Conservation (phyloP, 1,140 invertebrate genomes). For the Caenorhabditis remanei region DNA sequence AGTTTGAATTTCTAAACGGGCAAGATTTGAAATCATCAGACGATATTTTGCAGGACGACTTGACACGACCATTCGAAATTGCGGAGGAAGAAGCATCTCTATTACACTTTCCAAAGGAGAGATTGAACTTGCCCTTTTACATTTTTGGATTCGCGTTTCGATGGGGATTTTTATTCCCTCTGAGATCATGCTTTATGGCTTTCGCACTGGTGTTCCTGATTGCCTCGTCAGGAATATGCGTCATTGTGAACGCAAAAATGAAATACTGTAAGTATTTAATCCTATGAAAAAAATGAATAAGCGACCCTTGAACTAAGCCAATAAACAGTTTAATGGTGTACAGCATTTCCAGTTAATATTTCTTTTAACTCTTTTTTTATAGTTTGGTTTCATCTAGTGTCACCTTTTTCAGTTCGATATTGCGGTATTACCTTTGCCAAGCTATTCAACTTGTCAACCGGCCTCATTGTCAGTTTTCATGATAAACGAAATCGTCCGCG, state of each 20-base stretch:
- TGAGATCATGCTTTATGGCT: neutral
- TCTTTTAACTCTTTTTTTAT: no score
- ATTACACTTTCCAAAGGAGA: neutral
- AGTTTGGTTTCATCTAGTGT: no score
- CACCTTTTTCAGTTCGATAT: neutral
- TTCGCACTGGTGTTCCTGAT: neutral
- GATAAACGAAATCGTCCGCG: constrained; percentile 25
- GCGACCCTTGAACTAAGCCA: no score
- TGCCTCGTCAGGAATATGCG: neutral
- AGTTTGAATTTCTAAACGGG: neutral
- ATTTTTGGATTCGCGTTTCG: neutral
- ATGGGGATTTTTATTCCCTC: constrained; percentile 14
- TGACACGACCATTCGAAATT: constrained; percentile 17
- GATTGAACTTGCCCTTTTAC: constrained; percentile 7
- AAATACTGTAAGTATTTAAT: constrained; percentile 20
- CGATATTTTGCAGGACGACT: constrained; percentile 8
- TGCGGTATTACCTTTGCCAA: constrained; percentile 24
- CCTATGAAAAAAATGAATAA: neutral
- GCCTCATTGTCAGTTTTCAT: constrained; percentile 19
- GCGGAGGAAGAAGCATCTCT: constrained; percentile 13
- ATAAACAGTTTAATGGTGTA: no score
- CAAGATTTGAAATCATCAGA: neutral
- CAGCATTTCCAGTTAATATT: no score
- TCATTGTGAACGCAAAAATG: neutral
- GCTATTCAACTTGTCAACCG: constrained; percentile 6